Evolutionary conservation across 2,113 vertebrate species (phyloP).

Genomic region (Pseudois nayaur): DNA sequence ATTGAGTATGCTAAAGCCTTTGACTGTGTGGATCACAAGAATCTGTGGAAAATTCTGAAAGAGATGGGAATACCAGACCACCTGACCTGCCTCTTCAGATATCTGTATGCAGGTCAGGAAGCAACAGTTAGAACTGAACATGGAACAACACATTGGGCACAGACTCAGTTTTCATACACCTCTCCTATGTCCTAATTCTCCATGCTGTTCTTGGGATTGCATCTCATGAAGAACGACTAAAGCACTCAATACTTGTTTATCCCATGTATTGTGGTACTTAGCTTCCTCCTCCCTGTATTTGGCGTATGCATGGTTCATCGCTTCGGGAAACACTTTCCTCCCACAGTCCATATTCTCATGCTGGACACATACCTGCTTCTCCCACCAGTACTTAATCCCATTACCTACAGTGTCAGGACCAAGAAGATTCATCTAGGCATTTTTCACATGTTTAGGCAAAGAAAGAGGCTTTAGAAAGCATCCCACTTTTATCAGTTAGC

Average conservation of each 20-base stretch:
- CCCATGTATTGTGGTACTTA: neutral
- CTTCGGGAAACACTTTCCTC: neutral
- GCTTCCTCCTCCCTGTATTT: neutral
- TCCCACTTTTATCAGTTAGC: neutral
- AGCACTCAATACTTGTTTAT: constrained; percentile 5
- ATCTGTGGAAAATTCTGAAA: no score
- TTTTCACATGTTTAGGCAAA: neutral
- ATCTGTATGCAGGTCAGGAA: no score
- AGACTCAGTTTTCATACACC: neutral
- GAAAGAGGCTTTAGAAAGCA: neutral
- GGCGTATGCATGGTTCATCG: neutral
- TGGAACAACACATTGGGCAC: neutral
- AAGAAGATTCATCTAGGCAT: neutral
- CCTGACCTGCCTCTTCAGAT: no score
- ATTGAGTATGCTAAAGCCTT: no score
- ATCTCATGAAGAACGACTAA: neutral
- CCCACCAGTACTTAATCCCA: constrained; percentile 37
- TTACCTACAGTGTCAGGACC: constrained; percentile 25
- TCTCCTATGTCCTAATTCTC: neutral
- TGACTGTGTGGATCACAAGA: no score
- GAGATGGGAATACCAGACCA: no score
- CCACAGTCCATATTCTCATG: neutral
- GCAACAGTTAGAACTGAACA: no score
- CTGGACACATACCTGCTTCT: constrained; percentile 32
- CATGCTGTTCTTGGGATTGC: neutral